A percentile compares a stretch with the other conserved stretches of the same genome.
Evolutionary conservation across 1,140 invertebrate genomes (phyloP).

Genomic region (Triops longicaudatus): DNA sequence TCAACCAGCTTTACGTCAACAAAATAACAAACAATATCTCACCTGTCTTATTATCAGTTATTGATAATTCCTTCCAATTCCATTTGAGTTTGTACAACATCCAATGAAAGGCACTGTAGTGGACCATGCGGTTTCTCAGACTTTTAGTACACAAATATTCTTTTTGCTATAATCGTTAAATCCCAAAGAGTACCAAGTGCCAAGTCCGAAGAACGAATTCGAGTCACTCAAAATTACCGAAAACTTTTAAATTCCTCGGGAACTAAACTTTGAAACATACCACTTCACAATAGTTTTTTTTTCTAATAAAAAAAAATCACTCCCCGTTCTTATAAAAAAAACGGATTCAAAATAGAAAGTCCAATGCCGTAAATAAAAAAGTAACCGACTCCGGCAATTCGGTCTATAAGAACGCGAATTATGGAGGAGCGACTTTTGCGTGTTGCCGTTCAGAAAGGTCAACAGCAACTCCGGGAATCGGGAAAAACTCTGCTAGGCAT

Average conservation of each 20-base stretch:
- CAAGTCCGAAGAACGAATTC: background rate
- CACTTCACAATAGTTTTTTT: too few relatives aligned
- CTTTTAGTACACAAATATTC: background rate
- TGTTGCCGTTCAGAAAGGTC: conserved; percentile 2
- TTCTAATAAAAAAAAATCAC: too few relatives aligned
- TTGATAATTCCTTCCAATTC: background rate
- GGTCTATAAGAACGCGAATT: background rate
- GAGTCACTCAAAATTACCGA: background rate
- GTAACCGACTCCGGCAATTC: too few relatives aligned
- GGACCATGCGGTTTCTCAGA: background rate
- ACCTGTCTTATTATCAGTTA: background rate
- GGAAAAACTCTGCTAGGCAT: background rate
- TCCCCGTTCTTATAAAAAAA: too few relatives aligned
- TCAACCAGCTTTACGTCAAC: background rate
- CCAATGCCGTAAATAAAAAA: too few relatives aligned
- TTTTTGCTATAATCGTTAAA: background rate
- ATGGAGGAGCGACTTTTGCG: background rate
- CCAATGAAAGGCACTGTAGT: background rate
- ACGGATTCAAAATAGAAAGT: too few relatives aligned
- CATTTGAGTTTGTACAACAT: background rate
- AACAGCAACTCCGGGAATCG: conserved; percentile 14
- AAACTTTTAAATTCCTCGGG: background rate
- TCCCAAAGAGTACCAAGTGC: background rate
- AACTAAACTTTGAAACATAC: too few relatives aligned
- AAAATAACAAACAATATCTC: background rate